Percentiles rank a stretch among this genome's conserved stretches.
Conservation (phyloP, 2,113 vertebrate species). For the Beaufortia kweichowensis region DNA sequence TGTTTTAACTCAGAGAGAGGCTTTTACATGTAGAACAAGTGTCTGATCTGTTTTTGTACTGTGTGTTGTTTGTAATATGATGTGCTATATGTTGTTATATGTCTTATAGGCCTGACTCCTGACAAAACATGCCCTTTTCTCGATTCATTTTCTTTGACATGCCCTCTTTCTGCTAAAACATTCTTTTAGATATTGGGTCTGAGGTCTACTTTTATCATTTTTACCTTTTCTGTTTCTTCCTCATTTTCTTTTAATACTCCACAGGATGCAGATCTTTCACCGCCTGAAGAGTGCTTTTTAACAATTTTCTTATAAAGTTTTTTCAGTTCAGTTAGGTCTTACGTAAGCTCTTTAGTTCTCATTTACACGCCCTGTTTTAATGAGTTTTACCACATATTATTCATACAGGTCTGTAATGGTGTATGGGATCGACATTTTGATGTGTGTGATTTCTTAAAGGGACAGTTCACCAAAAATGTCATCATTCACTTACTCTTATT, state of each 20-base stretch:
- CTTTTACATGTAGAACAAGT: conserved; percentile 13
- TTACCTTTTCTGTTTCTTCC: conserved; percentile 11
- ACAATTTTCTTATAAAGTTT: conserved; percentile 7
- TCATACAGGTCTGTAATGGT: conserved; percentile 7
- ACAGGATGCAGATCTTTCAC: conserved; percentile 16
- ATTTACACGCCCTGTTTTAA: conserved; percentile 33
- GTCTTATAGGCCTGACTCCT: conserved; percentile 24
- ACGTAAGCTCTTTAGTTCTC: conserved; percentile 34
- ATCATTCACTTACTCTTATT: background rate
- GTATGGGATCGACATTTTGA: background rate
- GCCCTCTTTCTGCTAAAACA: conserved; percentile 6
- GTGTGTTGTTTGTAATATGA: conserved; percentile 32
- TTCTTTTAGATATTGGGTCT: conserved; percentile 37
- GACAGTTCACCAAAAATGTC: background rate
- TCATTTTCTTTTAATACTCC: conserved; percentile 1
- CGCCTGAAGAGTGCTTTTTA: conserved; percentile 31
- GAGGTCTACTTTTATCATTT: conserved; percentile 15
- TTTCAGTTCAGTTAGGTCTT: conserved; percentile 31
- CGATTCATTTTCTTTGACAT: conserved; percentile 20
- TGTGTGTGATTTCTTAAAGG: background rate
- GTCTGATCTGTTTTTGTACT: conserved; percentile 1
- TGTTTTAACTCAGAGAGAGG: background rate
- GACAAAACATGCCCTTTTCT: conserved; percentile 16
- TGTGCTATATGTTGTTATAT: conserved; percentile 15
- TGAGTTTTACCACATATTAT: conserved; percentile 1